Evolutionary conservation across 1,140 invertebrate species (phyloP).

Genomic region (Bombus turneri): DNA sequence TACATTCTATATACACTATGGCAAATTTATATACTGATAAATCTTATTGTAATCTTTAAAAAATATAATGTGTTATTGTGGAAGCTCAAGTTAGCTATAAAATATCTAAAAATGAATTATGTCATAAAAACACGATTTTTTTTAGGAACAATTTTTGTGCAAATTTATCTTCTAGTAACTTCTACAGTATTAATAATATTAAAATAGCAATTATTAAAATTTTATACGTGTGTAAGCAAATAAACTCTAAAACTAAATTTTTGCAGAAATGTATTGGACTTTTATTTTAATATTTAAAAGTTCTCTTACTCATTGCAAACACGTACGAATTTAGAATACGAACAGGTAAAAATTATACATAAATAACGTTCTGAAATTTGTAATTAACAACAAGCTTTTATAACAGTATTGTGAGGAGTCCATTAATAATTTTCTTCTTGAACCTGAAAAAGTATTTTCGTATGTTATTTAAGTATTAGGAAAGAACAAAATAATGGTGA

Average conservation of each 20-base stretch:
- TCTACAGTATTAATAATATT: not conserved
- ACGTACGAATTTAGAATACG: no score
- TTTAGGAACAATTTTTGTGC: not conserved
- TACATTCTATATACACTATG: not conserved
- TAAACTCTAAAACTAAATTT: not conserved
- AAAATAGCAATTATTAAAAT: not conserved
- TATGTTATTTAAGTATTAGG: conserved; percentile 13
- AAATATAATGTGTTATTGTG: not conserved
- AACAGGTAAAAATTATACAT: not conserved
- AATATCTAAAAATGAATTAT: not conserved
- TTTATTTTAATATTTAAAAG: not conserved
- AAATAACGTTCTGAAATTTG: not conserved
- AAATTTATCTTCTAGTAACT: not conserved
- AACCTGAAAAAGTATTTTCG: conserved; percentile 27
- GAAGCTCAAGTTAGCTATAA: not conserved
- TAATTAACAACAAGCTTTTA: not conserved
- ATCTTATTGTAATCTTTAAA: not conserved
- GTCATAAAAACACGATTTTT: not conserved
- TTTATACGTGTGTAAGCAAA: not conserved
- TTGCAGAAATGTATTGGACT: not conserved
- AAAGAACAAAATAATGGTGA: conserved; percentile 18
- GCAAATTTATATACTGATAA: not conserved
- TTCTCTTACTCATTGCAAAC: not conserved
- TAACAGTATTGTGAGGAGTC: not conserved
- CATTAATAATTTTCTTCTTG: conserved; percentile 25